Evolutionary conservation across 2,797 vertebrate species (phyloP).

Genomic region (Antrozous pallidus): DNA sequence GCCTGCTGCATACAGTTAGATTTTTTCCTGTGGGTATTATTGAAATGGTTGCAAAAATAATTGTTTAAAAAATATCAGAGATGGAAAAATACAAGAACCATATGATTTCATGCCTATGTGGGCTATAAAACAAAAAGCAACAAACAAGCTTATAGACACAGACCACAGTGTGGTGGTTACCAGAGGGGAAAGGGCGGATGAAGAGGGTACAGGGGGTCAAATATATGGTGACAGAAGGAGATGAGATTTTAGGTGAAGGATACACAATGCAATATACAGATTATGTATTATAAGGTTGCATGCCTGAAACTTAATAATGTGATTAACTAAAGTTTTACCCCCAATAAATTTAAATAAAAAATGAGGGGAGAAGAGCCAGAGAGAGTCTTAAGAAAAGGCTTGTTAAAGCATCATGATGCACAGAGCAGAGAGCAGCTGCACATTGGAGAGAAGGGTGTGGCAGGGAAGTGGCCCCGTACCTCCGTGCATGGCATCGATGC

Average conservation of each 20-base stretch:
- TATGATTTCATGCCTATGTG: neutral
- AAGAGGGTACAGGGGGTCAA: neutral
- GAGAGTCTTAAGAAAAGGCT: neutral
- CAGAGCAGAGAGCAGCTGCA: neutral
- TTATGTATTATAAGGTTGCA: neutral
- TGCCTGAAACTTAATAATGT: neutral
- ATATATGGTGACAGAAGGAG: neutral
- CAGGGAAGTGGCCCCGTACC: slow-evolving; percentile 81
- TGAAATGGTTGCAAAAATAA: neutral
- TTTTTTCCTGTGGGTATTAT: neutral
- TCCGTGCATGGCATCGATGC: slow-evolving; percentile 98
- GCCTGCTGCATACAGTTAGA: neutral
- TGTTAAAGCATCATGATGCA: neutral
- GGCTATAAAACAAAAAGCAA: neutral
- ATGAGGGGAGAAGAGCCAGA: neutral
- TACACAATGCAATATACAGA: neutral
- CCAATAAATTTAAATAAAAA: neutral
- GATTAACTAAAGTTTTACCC: neutral
- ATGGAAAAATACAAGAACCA: neutral
- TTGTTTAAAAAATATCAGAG: neutral
- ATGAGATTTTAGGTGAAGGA: neutral
- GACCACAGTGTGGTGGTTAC: neutral
- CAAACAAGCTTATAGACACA: neutral
- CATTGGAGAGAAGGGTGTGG: neutral
- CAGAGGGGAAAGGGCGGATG: neutral